Conservation (phyloP, 2,113 vertebrate species). For the Lamprotornis superbus region DNA sequence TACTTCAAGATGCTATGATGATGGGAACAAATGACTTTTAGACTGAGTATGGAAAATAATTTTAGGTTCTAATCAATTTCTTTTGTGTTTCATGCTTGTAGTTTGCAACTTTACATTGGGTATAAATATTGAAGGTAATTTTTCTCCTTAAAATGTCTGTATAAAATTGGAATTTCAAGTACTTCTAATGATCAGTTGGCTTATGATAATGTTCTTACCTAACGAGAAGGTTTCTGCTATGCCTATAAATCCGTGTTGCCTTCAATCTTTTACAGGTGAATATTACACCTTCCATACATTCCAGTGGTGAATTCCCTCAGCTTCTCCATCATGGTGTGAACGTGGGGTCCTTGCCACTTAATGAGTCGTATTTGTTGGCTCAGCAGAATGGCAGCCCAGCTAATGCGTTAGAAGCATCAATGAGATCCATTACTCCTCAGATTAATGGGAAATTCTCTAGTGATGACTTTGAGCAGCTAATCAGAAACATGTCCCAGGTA, state of each 20-base stretch:
- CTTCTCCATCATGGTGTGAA: slow-evolving; percentile 53
- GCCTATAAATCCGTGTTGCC: not conserved
- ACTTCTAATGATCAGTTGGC: not conserved
- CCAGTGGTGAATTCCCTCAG: slow-evolving; percentile 60
- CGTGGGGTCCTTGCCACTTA: slow-evolving; percentile 64
- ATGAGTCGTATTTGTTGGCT: slow-evolving; percentile 78
- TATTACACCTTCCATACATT: slow-evolving; percentile 36
- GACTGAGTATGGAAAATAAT: not conserved
- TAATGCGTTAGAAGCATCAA: slow-evolving; percentile 61
- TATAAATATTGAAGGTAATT: not conserved
- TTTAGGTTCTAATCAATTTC: not conserved
- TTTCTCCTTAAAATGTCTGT: not conserved
- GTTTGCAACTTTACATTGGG: not conserved
- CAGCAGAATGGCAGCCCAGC: slow-evolving; percentile 80
- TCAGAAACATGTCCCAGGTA: slow-evolving; percentile 94
- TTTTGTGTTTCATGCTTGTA: not conserved
- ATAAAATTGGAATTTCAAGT: not conserved
- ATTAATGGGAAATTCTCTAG: slow-evolving; percentile 74
- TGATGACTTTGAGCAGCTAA: slow-evolving; percentile 85
- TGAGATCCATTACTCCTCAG: slow-evolving; percentile 54
- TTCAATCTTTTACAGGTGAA: slow-evolving; percentile 65
- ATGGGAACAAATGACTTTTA: not conserved
- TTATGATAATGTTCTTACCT: not conserved
- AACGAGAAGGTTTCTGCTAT: not conserved
- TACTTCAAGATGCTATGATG: not conserved